These are phyloP conservation scores for Corythoichthys haematopterus DNA, from an alignment of 2,113 vertebrate genomes.

Conservation along the genomic window DNA sequence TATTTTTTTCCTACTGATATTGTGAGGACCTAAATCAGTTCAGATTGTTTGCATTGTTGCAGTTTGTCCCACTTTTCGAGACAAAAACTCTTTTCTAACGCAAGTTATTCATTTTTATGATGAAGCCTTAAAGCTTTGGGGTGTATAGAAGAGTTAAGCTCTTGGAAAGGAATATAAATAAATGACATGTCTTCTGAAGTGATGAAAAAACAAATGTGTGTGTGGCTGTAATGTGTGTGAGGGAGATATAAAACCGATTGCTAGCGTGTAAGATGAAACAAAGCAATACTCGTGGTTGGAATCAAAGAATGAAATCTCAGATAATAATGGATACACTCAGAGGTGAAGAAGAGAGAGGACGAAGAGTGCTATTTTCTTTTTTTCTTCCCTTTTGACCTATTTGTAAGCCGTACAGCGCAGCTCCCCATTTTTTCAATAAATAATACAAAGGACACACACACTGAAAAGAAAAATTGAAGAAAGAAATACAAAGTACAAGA, in stretches of 20 bases:
- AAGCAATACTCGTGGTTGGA: slow-evolving; percentile 37
- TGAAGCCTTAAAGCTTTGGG: background rate
- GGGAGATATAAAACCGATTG: slow-evolving; percentile 34
- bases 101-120: slow-evolving; percentile 5
- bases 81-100: background rate
- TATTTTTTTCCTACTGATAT: background rate
- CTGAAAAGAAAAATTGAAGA: background rate
- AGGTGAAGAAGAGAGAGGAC: slow-evolving; percentile 16
- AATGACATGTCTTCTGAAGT: slow-evolving; percentile 9
- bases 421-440: background rate
- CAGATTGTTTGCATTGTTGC: background rate
- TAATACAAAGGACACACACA: background rate
- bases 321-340: slow-evolving; percentile 42
- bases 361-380: background rate
- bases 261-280: slow-evolving; percentile 33
- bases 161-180: slow-evolving; percentile 3
- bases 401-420: background rate
- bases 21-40: slow-evolving; percentile 14
- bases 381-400: background rate
- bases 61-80: background rate
- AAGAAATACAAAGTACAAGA: background rate
- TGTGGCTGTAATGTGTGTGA: slow-evolving; percentile 17
- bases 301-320: slow-evolving; percentile 45
- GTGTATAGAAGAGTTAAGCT: background rate
- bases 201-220: slow-evolving; percentile 23